Conservation (phyloP, 2,888 invertebrate genomes). For the Embidobia sp. region DNA sequence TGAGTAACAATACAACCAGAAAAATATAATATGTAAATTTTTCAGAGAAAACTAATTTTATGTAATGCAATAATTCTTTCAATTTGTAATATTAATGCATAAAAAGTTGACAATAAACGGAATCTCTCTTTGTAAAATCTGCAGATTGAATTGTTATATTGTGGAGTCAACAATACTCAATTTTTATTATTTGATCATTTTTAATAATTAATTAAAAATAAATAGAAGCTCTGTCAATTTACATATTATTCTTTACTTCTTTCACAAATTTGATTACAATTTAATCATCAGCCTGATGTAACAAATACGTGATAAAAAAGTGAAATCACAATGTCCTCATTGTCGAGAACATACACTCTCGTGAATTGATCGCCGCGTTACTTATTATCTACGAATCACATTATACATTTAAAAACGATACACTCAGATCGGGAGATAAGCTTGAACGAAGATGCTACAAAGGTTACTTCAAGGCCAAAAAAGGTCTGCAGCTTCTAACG, state of each 20-base stretch:
- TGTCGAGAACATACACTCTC: slow-evolving; percentile 15
- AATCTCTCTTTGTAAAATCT: too few species aligned
- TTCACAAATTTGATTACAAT: slow-evolving; percentile 3
- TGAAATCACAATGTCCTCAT: slow-evolving; percentile 30
- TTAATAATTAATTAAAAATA: too few species aligned
- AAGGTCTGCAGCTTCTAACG: too few species aligned
- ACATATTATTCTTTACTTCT: neutral
- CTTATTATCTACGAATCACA: slow-evolving; percentile 64
- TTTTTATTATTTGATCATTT: too few species aligned
- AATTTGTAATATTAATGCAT: too few species aligned
- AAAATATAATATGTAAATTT: slow-evolving; percentile 3
- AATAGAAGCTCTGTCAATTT: neutral
- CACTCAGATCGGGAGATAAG: slow-evolving; percentile 20
- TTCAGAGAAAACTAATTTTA: too few species aligned
- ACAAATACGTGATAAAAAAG: slow-evolving; percentile 48
- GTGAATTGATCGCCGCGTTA: slow-evolving; percentile 43
- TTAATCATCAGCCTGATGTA: slow-evolving; percentile 14
- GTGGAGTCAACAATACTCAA: too few species aligned
- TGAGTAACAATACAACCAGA: neutral
- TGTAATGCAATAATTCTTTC: too few species aligned
- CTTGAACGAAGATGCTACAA: neutral
- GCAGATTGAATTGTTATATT: too few species aligned
- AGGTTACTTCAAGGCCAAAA: too few species aligned
- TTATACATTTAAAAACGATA: slow-evolving; percentile 55
- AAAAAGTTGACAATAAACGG: too few species aligned